Percentiles rank a stretch among this genome's conserved stretches.
These are phyloP conservation scores for Herpailurus yagouaroundi DNA, from an alignment of 2,113 vertebrate genomes.

Conservation along the genomic window DNA sequence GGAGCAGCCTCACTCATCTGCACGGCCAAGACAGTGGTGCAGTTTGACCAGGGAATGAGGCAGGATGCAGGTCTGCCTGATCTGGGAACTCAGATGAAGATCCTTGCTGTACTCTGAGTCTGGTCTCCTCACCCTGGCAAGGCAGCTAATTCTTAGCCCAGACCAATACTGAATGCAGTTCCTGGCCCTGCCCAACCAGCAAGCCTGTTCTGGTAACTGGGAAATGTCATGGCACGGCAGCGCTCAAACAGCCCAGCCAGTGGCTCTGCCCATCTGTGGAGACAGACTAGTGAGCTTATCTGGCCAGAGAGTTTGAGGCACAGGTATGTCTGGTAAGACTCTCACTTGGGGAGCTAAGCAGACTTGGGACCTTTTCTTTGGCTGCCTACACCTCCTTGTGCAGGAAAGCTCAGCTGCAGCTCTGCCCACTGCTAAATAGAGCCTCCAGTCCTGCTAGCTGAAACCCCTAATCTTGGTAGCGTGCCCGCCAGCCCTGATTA, in stretches of 20 bases:
- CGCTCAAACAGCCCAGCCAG: neutral
- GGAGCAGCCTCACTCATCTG: neutral
- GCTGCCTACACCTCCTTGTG: too few relatives aligned
- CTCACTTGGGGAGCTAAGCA: neutral
- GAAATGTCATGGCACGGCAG: neutral
- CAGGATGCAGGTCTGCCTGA: too few relatives aligned
- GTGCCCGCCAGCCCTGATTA: too few relatives aligned
- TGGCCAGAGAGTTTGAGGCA: neutral
- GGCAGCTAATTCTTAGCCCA: neutral
- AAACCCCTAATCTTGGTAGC: neutral
- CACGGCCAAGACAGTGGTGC: neutral
- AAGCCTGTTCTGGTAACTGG: neutral
- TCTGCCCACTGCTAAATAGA: neutral
- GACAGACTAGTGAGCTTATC: neutral
- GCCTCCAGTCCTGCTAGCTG: neutral
- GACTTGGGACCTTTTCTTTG: neutral
- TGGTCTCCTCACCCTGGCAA: neutral
- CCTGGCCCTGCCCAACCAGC: neutral
- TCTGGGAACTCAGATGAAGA: neutral
- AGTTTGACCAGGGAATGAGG: neutral
- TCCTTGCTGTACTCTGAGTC: neutral
- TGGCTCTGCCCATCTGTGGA: neutral
- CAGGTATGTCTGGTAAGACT: neutral
- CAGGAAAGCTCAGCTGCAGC: neutral
- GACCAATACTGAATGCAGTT: neutral